Base-by-base conservation (phyloP, 2,113 vertebrate species). In the Chaetodon auriga region DNA sequence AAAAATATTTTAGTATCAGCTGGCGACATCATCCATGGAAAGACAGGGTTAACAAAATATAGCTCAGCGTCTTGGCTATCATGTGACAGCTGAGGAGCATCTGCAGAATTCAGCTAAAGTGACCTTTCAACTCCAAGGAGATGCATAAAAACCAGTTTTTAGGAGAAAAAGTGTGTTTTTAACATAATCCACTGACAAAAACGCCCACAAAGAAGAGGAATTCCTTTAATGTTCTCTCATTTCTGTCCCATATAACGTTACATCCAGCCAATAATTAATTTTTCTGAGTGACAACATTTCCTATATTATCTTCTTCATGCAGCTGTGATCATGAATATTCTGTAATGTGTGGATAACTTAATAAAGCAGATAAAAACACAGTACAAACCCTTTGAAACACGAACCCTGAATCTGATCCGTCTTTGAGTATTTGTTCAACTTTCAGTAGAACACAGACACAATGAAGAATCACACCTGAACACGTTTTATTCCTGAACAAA, bases 401-500 rank as follows among this genome's bases (percentile, higher is more conserved):
- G n/a, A 23, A 51, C 21, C 8, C 21, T 10, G 46, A 62, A 75
- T 41, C 23, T 16, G 19, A 62, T 41, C 6, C 38, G 19, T 55
- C 48, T 41, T 75, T 51, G 30, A 74, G 6, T 25, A 63, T 80
- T 65, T 51, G 30, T 21, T 61, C 7, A 62, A 55, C 64, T 48
- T 70, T 16, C 14, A 60, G 19, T 14, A 21, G 48, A 69, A 54
- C 54, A 68, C 7, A 51, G 70, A 68, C 71, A 61, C 19, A 46
- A 68, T 45, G 18, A 43, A 77, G 64, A 46, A 38, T 45, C 12
- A 63, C 36, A 63, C 30, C 73, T 63, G 58, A 77, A 63, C 53
- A 63, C 30, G 61, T 68, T 65, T 65, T 51, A 19, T 30, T 61
- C 60, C 35, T 62, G 54, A 81, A 36, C 35, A 81, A 38, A 41